Percentiles rank a stretch among this genome's conserved stretches.
Conservation (phyloP, 64 coral and sea anemone species). For the Pocillopora damicornis region DNA sequence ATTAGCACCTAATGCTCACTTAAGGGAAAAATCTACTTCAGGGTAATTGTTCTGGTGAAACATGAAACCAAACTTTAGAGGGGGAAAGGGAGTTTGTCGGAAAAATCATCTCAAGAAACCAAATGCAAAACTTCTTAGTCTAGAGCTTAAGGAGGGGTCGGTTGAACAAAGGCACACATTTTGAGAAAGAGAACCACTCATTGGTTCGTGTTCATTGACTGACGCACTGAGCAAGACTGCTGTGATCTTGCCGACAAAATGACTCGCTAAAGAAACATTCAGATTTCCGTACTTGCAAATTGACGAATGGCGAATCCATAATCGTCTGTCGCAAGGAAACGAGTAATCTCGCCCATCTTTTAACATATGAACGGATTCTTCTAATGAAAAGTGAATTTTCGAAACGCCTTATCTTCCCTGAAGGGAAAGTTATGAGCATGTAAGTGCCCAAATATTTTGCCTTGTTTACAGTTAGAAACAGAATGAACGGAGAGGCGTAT, state of each 20-base stretch:
- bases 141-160: conserved; percentile 59
- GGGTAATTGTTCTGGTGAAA: conserved; percentile 62
- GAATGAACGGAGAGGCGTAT: conserved; percentile 23
- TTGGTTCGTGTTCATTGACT: conserved; percentile 26
- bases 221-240: conserved; percentile 22
- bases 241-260: conserved; percentile 84
- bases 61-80: conserved; percentile 48
- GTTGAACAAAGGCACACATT: conserved; percentile 66
- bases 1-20: conserved; percentile 99
- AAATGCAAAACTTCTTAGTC: conserved; percentile 51
- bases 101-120: conserved; percentile 43
- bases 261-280: conserved; percentile 7
- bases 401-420: background rate
- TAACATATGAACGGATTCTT: conserved; percentile 16
- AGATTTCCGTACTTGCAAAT: conserved; percentile 39
- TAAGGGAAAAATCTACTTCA: conserved; percentile 49
- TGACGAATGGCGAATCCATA: background rate
- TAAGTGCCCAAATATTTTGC: conserved; percentile 38
- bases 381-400: background rate
- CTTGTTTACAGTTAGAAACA: conserved; percentile 59
- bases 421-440: conserved; percentile 13
- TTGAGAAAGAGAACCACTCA: conserved; percentile 42
- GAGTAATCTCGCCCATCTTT: background rate
- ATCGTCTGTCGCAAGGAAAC: background rate
- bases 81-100: conserved; percentile 41